A percentile compares a stretch with the other conserved stretches of the same genome.
phyloP scores from a whole-genome alignment of 2,797 vertebrate species.

The Rhabdophis nuchalis region DNA sequence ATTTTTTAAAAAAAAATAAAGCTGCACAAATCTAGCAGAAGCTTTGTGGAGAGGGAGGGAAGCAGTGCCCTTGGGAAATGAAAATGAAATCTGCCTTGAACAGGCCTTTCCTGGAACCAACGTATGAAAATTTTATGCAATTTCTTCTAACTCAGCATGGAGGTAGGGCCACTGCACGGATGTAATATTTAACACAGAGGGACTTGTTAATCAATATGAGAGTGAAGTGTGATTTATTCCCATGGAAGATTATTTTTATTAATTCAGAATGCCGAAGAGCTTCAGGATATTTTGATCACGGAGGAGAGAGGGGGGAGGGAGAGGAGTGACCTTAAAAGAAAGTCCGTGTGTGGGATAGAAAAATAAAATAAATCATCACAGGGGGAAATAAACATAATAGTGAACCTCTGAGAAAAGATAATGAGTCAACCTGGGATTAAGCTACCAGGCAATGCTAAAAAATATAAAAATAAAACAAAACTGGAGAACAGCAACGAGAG shows the following conservation, averaged over 20 bases:
- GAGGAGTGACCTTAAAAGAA: slow-evolving; percentile 39
- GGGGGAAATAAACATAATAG: slow-evolving; percentile 28
- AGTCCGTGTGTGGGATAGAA: slow-evolving; percentile 35
- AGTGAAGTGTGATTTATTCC: slow-evolving; percentile 57
- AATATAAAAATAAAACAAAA: slow-evolving; percentile 21
- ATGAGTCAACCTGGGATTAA: slow-evolving; percentile 63
- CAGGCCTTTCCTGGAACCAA: slow-evolving; percentile 21
- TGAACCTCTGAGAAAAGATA: slow-evolving; percentile 49
- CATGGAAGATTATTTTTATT: slow-evolving; percentile 42
- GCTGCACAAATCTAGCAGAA: slow-evolving; percentile 21
- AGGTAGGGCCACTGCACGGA: slow-evolving; percentile 40
- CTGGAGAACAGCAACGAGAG: slow-evolving; percentile 35
- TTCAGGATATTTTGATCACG: slow-evolving; percentile 45
- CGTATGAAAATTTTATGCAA: slow-evolving; percentile 54
- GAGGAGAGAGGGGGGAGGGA: neutral
- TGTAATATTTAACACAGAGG: slow-evolving; percentile 53
- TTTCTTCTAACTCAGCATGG: slow-evolving; percentile 19
- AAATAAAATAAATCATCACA: slow-evolving; percentile 40
- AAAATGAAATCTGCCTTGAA: slow-evolving; percentile 32
- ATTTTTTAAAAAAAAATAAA: neutral
- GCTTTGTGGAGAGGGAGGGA: slow-evolving; percentile 2
- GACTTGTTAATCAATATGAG: slow-evolving; percentile 60
- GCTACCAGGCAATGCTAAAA: slow-evolving; percentile 40
- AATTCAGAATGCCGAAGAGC: slow-evolving; percentile 53
- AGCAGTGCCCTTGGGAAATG: slow-evolving; percentile 18